These are phyloP conservation scores for Tenthredo mesomela DNA, from an alignment of 2,888 invertebrate species.

Conservation along the genomic window DNA sequence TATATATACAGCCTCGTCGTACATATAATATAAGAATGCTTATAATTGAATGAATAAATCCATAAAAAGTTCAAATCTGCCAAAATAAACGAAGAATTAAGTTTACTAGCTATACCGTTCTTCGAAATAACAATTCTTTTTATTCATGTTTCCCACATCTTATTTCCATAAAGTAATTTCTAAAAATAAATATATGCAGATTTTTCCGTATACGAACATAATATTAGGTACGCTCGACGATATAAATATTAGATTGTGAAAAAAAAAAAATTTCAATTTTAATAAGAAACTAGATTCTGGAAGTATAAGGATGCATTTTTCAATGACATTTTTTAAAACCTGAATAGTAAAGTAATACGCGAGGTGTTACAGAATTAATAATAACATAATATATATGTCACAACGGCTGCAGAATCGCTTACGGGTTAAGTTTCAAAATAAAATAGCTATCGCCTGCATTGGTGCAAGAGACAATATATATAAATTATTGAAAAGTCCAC, in stretches of 20 bases:
- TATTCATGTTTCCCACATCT: too few relatives aligned
- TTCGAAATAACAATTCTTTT: too few relatives aligned
- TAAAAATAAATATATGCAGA: too few relatives aligned
- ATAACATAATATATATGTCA: neutral
- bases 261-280: neutral
- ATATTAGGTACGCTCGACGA: neutral
- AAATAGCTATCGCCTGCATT: neutral
- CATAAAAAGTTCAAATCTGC: too few relatives aligned
- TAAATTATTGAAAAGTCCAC: neutral
- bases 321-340: neutral
- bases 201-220: neutral
- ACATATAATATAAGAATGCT: too few relatives aligned
- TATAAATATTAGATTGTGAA: neutral
- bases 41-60: too few relatives aligned
- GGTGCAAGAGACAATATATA: neutral
- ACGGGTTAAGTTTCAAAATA: neutral
- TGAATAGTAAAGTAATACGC: neutral
- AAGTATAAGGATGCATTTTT: neutral
- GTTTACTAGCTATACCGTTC: too few relatives aligned
- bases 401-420: conserved; percentile 18
- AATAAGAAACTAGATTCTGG: neutral
- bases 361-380: neutral
- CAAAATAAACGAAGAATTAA: too few relatives aligned
- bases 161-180: too few relatives aligned
- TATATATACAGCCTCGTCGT: too few relatives aligned